Percentiles rank a stretch among this genome's conserved stretches.
These are phyloP conservation scores for Stenodera caucasica DNA, from an alignment of 2,888 invertebrate species.

Conservation along the genomic window DNA sequence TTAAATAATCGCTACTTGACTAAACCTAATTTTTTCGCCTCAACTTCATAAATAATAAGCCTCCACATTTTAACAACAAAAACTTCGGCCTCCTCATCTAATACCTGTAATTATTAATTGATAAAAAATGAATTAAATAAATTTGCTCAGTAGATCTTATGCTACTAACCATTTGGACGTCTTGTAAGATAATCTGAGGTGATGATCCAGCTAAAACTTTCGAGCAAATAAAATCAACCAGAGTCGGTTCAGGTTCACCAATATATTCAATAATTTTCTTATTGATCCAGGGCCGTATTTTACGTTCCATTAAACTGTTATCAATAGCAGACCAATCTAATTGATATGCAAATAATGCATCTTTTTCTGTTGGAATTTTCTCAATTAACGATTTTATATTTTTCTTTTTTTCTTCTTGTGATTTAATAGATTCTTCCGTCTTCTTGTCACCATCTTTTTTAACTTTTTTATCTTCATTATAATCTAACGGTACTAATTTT, in stretches of 20 bases:
- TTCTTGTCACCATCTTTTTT: slow-evolving; percentile 55
- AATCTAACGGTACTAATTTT: slow-evolving; percentile 76
- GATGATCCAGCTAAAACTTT: slow-evolving; percentile 93
- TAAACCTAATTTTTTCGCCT: slow-evolving; percentile 94
- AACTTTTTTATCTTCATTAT: slow-evolving; percentile 61
- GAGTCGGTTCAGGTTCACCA: slow-evolving; percentile 96
- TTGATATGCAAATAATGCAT: slow-evolving; percentile 91
- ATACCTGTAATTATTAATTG: slow-evolving; percentile 78
- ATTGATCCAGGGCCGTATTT: slow-evolving; percentile 99
- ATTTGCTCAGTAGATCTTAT: neutral
- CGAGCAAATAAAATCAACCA: slow-evolving; percentile 99
- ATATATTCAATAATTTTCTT: slow-evolving; percentile 99
- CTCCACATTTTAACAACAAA: slow-evolving; percentile 99
- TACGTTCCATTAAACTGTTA: slow-evolving; percentile 83
- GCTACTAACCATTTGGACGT: slow-evolving; percentile 91
- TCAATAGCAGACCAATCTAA: slow-evolving; percentile 86
- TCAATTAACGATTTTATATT: slow-evolving; percentile 97
- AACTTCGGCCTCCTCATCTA: slow-evolving; percentile 99
- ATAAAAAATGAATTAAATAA: slow-evolving; percentile 25
- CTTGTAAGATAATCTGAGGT: slow-evolving; percentile 93
- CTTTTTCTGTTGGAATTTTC: slow-evolving; percentile 97
- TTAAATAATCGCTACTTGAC: slow-evolving; percentile 61
- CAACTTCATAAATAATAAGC: slow-evolving; percentile 97
- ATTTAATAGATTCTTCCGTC: slow-evolving; percentile 65
- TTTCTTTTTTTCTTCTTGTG: slow-evolving; percentile 92